Evolutionary conservation across 2,888 invertebrate genomes (phyloP).

Genomic region (Acanthopleura granulata): DNA sequence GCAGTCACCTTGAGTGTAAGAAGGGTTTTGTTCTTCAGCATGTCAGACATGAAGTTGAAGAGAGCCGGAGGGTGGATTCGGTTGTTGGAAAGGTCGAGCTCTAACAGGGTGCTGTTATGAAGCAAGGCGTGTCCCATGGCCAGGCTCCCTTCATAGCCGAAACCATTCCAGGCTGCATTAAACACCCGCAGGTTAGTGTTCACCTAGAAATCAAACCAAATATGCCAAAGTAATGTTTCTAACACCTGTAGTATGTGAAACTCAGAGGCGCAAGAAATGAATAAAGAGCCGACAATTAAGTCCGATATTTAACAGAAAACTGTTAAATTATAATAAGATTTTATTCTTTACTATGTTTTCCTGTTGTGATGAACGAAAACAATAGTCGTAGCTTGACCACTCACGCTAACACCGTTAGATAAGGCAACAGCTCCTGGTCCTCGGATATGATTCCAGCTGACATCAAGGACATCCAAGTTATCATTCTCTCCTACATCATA

Average conservation of each 20-base stretch:
- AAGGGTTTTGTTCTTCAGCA: conserved; percentile 53
- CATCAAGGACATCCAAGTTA: neutral
- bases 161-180: conserved; percentile 63
- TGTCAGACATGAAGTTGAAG: conserved; percentile 53
- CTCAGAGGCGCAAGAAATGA: no score
- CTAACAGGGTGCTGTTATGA: conserved; percentile 45
- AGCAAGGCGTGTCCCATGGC: conserved; percentile 51
- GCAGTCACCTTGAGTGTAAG: conserved; percentile 43
- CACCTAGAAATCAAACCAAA: conserved; percentile 33
- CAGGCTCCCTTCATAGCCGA: conserved; percentile 57
- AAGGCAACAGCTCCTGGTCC: conserved; percentile 9
- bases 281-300: no score
- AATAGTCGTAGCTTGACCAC: neutral
- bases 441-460: conserved; percentile 18
- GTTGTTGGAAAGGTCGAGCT: conserved; percentile 56
- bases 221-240: neutral
- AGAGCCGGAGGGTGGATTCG: conserved; percentile 57
- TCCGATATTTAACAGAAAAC: no score
- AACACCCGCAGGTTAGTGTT: conserved; percentile 47
- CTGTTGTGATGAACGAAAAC: no score
- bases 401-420: neutral
- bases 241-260: no score
- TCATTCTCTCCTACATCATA: conserved; percentile 2
- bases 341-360: no score
- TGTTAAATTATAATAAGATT: no score